phyloP scores from a whole-genome alignment of 2,797 vertebrate genomes.

The Corythornis leucogaster region DNA sequence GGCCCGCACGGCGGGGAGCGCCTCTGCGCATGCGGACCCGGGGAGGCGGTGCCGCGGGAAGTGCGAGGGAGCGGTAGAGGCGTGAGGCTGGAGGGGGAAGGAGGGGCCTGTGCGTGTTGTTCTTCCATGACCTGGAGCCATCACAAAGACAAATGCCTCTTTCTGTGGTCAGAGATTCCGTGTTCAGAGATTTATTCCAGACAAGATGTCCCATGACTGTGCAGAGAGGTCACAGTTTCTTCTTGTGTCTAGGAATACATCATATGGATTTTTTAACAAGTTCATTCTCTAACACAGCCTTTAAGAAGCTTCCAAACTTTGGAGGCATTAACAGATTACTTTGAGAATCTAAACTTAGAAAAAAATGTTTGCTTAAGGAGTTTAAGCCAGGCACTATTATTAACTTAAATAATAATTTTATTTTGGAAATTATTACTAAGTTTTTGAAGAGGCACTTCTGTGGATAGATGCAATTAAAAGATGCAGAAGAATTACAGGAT shows the following conservation, averaged over 20 bases:
- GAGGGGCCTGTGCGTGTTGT: accelerated
- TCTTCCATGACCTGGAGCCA: not conserved
- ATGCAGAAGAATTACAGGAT: not conserved
- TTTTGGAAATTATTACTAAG: slow-evolving; percentile 19
- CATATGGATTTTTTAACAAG: not conserved
- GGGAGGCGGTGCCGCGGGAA: too few species aligned
- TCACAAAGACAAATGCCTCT: not conserved
- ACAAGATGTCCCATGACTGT: not conserved
- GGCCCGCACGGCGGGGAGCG: too few species aligned
- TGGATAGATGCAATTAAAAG: not conserved
- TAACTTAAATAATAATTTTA: not conserved
- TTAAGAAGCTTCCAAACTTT: not conserved
- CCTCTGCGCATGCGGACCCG: too few species aligned
- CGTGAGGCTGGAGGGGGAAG: not conserved
- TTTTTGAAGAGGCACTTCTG: slow-evolving; percentile 53
- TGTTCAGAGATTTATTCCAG: not conserved
- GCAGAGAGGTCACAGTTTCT: not conserved
- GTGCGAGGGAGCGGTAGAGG: not conserved
- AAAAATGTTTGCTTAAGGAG: not conserved
- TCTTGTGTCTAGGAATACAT: not conserved
- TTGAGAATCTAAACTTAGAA: not conserved
- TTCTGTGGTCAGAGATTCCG: not conserved
- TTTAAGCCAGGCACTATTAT: not conserved
- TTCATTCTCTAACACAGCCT: not conserved
- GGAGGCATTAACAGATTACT: not conserved